Evolutionary conservation across 2,113 vertebrate genomes (phyloP).

Genomic region (Ceyx cyanopectus): DNA sequence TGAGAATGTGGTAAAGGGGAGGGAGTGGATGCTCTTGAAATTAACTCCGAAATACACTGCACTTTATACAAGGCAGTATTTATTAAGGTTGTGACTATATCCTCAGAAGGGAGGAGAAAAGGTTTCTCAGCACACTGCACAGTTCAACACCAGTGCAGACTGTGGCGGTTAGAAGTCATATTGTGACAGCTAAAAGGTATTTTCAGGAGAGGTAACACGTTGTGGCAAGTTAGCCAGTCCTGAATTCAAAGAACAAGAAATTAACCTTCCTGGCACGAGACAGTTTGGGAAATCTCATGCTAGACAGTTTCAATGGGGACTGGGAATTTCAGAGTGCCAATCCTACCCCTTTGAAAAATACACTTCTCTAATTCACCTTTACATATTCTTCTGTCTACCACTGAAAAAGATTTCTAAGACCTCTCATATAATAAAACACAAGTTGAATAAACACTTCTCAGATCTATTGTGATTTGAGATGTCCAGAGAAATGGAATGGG

Average conservation of each 20-base stretch:
- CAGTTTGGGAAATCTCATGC: not conserved
- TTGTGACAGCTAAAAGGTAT: conserved; percentile 1
- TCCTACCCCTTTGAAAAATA: not conserved
- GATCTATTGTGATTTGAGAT: not conserved
- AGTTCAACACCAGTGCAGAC: conserved; percentile 2
- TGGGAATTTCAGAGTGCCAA: conserved; percentile 9
- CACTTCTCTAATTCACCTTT: conserved; percentile 16
- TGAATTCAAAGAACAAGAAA: conserved; percentile 40
- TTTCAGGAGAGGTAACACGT: conserved; percentile 48
- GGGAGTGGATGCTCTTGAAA: not conserved
- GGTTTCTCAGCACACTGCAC: conserved; percentile 25
- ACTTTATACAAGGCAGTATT: conserved; percentile 9
- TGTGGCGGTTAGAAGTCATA: not conserved
- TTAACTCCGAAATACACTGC: conserved; percentile 6
- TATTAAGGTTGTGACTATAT: not conserved
- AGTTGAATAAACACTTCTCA: conserved; percentile 2
- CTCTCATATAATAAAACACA: not conserved
- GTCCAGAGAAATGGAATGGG: not conserved
- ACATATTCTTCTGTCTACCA: conserved; percentile 1
- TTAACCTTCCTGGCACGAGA: conserved; percentile 20
- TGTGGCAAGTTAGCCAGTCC: conserved; percentile 52
- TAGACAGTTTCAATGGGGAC: not conserved
- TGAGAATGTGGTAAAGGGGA: not conserved
- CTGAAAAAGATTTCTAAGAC: not conserved
- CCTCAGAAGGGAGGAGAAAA: conserved; percentile 16